Conservation (phyloP, 2,797 vertebrate genomes). For the Sebastolobus alascanus region DNA sequence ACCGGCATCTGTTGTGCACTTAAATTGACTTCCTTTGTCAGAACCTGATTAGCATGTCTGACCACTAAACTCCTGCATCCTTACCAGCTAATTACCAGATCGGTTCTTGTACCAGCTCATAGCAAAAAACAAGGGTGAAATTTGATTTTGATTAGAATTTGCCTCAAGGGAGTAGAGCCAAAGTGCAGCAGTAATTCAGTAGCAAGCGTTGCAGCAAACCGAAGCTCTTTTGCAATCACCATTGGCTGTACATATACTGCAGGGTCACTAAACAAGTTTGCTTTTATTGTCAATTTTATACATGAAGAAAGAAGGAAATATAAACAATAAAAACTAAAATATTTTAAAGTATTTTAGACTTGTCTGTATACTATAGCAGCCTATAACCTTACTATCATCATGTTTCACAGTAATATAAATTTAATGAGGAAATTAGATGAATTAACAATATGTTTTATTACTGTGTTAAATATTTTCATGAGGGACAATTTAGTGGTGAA, state of each 20-base stretch:
- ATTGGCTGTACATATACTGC: neutral
- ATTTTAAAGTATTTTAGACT: neutral
- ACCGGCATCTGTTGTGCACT: neutral
- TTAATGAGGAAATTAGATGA: conserved; percentile 11
- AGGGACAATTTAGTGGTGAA: neutral
- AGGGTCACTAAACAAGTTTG: neutral
- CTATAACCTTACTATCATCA: neutral
- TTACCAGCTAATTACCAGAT: conserved; percentile 54
- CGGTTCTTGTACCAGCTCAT: conserved; percentile 39
- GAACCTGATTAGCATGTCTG: conserved; percentile 47
- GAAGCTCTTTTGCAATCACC: conserved; percentile 1
- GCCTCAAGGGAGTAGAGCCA: conserved; percentile 36
- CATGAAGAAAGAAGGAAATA: neutral
- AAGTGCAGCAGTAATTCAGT: conserved; percentile 41
- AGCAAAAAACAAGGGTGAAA: conserved; percentile 56
- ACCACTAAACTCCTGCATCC: conserved; percentile 50
- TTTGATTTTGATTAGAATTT: conserved; percentile 58
- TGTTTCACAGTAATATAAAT: conserved; percentile 8
- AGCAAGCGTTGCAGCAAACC: conserved; percentile 13
- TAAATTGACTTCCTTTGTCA: conserved; percentile 7
- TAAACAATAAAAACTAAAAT: neutral
- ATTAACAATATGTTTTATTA: conserved; percentile 5
- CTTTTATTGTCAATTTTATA: conserved; percentile 2
- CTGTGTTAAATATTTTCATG: conserved; percentile 12
- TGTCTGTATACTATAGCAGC: neutral